A percentile compares a stretch with the other conserved stretches of the same genome.
Evolutionary conservation across 2,797 vertebrate species (phyloP).

Genomic region (Mycteria americana): DNA sequence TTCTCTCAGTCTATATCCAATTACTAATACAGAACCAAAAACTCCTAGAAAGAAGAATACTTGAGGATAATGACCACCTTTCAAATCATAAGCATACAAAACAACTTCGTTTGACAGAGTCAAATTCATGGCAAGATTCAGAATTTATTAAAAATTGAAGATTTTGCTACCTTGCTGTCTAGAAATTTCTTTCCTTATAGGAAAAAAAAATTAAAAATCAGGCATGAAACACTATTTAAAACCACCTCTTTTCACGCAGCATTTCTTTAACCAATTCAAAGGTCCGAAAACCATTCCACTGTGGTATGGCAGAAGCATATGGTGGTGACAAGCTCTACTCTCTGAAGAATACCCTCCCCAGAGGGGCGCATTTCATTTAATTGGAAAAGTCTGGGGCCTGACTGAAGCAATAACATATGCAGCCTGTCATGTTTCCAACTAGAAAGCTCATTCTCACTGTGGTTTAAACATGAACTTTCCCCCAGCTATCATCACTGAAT

Average conservation of each 20-base stretch:
- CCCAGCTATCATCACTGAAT: background rate
- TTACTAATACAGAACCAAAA: background rate
- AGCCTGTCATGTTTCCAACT: background rate
- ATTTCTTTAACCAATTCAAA: background rate
- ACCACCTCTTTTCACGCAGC: background rate
- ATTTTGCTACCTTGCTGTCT: background rate
- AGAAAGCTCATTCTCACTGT: background rate
- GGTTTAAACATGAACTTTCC: slow-evolving; percentile 10
- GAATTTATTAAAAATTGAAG: background rate
- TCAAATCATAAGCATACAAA: background rate
- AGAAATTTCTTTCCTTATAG: background rate
- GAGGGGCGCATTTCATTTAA: background rate
- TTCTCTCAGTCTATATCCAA: background rate
- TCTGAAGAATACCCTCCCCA: background rate
- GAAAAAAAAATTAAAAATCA: background rate
- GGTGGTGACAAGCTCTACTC: background rate
- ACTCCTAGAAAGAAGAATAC: background rate
- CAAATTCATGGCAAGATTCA: background rate
- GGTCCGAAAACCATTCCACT: background rate
- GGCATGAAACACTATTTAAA: background rate
- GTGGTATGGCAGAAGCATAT: background rate
- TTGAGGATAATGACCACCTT: background rate
- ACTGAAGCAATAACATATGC: background rate
- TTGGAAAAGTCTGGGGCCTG: background rate
- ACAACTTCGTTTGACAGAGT: background rate